Evolutionary conservation across 2,797 vertebrate species (phyloP), one percentile per base, ranked within the genome.

Genomic region (Pelochelys cantorii): DNA sequence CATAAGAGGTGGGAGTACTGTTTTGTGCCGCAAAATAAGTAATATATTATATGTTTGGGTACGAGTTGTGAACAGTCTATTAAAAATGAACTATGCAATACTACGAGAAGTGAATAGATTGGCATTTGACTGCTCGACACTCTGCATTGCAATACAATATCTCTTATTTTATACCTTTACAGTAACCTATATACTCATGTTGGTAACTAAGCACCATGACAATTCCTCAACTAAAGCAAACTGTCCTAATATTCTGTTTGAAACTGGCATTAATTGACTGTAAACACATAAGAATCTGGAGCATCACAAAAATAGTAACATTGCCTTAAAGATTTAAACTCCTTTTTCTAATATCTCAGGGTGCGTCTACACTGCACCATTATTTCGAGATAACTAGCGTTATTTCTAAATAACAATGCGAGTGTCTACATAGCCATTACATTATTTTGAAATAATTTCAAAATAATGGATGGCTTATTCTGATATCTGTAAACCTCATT

Each of bases 81-180:
- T 93, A 97, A 83, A 92, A 94, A 54, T 89, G 92, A 97, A 95
- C 91, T 95, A 91, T 94, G 95, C 87, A 79, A 22, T 90, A 92
- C 94, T 95, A 96, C 83, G 79, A 92, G 75, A 95, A 93, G 81
- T 96, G 94, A 96, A 93, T 94, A 96, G 93, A 97, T 93, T 95
- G 95, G 95, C 97, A 97, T 97, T 97, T 97, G 95, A 90, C 91
- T 97, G 93, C 90, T 92, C 96, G 93, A 95, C 93, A 87, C 93
- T 96, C 84, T 81, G 89, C 93, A 93, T 95, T 95, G 94, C 27
- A 34, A 81, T 96, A 96, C 95, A 95, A 95, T 96, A 93, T 82
- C 95, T 79, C 90, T 96, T 95, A 95, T 95, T 97, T 97, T 94
- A 95, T 95, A 93, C 90, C 95, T 94, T 97, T 95, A 93, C 83